Evolutionary conservation across 2,888 invertebrate genomes (phyloP).

Genomic region (Patella pellucida): DNA sequence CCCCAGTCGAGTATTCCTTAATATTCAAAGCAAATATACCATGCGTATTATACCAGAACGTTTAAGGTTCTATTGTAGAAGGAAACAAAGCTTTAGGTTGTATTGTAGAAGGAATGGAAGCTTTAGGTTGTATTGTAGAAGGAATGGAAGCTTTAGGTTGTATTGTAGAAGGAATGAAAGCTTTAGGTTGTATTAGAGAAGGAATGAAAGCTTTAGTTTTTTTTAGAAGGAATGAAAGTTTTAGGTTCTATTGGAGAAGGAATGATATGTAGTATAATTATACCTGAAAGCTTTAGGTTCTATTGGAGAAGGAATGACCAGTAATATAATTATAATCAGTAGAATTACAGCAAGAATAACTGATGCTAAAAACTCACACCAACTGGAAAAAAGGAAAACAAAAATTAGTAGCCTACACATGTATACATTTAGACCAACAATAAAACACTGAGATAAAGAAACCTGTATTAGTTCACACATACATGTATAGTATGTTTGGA

Average conservation of each 20-base stretch:
- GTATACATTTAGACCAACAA: slow-evolving; percentile 11
- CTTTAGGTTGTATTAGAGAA: not conserved
- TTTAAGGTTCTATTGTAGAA: not conserved
- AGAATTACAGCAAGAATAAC: slow-evolving; percentile 38
- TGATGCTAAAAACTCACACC: slow-evolving; percentile 34
- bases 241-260: not conserved
- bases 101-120: slow-evolving; percentile 20
- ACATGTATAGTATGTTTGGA: no score
- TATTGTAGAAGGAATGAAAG: not conserved
- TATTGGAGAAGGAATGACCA: slow-evolving; percentile 51
- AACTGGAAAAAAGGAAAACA: slow-evolving; percentile 23
- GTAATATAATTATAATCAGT: slow-evolving; percentile 38
- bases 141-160: slow-evolving; percentile 34
- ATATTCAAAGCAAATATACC: no score
- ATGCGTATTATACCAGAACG: not conserved
- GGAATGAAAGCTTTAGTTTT: slow-evolving; percentile 22
- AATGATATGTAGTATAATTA: not conserved
- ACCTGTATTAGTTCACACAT: no score
- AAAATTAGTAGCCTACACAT: not conserved
- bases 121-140: slow-evolving; percentile 51
- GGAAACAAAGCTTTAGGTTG: no score
- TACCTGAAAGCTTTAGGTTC: slow-evolving; percentile 47
- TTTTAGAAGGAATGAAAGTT: not conserved
- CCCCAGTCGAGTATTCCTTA: no score
- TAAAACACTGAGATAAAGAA: no score